Base-by-base conservation (phyloP, 1,140 invertebrate genomes). In the Bilobella aurantiaca region DNA sequence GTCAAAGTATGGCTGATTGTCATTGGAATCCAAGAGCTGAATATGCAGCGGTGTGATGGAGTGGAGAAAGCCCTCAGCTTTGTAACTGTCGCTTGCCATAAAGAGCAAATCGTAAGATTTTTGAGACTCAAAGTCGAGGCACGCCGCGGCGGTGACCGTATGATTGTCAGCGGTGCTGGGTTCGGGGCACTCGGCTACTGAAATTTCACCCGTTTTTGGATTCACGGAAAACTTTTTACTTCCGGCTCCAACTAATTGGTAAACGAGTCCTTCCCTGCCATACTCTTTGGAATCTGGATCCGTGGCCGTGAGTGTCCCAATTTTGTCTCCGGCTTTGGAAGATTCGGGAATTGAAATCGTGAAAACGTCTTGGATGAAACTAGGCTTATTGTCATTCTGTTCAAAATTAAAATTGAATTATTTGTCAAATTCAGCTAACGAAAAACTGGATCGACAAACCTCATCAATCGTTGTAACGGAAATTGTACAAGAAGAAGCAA, bases 41-140 rank as follows among this genome's bases (percentile, higher is more conserved):
- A 97, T 86, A 67, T 86, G 85, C 0, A 97, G 79, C 0, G 90
- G 86, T 0, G 90, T 86, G 25, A 86, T 85, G 23, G 68, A 66
- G 30, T 69, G 63, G 30, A 73, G 56, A 56, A 68, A 69, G 2
- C 71, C 71, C 1, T 73, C 71, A 25, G 31, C n/a, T 67, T 73
- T 73, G 34, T 68, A 62, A 47, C 53, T 68, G 58, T 73, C 93
- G 16, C 86, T 90, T 0, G 91, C 92, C 81, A 90, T 89, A 72
- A 91, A 91, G 49, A 87, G 88, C 29, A 96, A 79, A 74, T 88
- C 89, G 78, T 93, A 95, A 69, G 86, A 84, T 23, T 83, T 83
- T 74, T 88, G 85, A 21, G 84, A 84, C 78, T 96, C 93, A 75
- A 85, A 95, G 79, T 96, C 92, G 1, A 96, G 78, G 75, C 93